phyloP scores from a whole-genome alignment of 2,113 vertebrate genomes.

The Melanostigma gelatinosum region DNA sequence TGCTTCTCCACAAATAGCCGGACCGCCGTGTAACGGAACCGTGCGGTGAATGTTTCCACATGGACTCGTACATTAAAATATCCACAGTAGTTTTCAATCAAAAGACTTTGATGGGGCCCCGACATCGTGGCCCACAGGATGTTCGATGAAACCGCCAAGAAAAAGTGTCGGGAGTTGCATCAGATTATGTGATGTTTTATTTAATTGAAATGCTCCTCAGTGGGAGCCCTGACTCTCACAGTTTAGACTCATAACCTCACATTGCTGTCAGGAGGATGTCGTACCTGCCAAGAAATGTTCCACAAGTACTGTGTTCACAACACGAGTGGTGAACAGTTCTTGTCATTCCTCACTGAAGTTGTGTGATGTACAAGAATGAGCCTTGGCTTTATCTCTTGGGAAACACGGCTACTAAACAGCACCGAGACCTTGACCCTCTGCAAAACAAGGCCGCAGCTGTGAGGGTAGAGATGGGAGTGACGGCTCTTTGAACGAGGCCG shows the following conservation, averaged over 20 bases:
- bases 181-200: neutral
- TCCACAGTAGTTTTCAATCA: neutral
- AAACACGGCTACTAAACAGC: slow-evolving; percentile 2
- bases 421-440: slow-evolving; percentile 78
- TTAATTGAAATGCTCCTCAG: neutral
- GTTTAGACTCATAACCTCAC: neutral
- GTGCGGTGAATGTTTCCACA: no score
- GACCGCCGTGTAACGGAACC: neutral
- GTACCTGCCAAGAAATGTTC: slow-evolving; percentile 21
- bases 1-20: neutral
- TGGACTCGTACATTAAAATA: no score
- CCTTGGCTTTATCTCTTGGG: slow-evolving; percentile 71
- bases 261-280: neutral
- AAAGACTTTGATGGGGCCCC: neutral
- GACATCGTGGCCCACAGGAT: neutral
- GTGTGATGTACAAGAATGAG: slow-evolving; percentile 40
- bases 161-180: neutral
- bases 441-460: slow-evolving; percentile 80
- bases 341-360: slow-evolving; percentile 37
- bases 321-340: slow-evolving; percentile 21
- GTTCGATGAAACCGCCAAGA: neutral
- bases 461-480: slow-evolving; percentile 52
- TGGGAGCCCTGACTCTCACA: slow-evolving; percentile 9
- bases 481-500: neutral
- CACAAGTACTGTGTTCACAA: neutral